Evolutionary conservation across 2,113 vertebrate genomes (phyloP).

Genomic region (Nyctibius bracteatus): DNA sequence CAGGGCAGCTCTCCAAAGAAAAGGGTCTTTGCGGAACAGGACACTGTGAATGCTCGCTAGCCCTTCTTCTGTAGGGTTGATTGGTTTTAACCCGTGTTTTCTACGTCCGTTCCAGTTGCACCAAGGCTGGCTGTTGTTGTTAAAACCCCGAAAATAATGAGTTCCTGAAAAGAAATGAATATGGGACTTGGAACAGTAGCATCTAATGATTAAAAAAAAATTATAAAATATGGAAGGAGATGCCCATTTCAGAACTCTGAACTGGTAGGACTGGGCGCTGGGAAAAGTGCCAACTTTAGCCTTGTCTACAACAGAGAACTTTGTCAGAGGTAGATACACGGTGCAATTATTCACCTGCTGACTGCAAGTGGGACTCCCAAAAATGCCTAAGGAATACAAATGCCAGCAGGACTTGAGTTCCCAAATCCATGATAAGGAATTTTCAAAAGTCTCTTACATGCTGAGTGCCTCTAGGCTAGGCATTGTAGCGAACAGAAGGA

Average conservation of each 20-base stretch:
- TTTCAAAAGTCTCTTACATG: neutral
- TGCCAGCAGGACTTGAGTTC: neutral
- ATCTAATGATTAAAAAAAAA: neutral
- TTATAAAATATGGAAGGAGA: neutral
- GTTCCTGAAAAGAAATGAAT: constrained; percentile 76
- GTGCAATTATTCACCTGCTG: neutral
- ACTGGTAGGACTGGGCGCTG: neutral
- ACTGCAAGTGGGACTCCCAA: neutral
- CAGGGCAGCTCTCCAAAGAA: constrained; percentile 91
- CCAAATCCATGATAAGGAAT: neutral
- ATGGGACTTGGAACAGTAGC: neutral
- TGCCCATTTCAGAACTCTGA: neutral
- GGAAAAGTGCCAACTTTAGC: neutral
- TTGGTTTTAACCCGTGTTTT: constrained; percentile 82
- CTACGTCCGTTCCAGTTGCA: constrained; percentile 77
- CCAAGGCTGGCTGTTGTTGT: constrained; percentile 93
- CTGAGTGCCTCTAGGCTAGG: neutral
- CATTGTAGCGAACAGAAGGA: neutral
- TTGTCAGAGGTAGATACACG: neutral
- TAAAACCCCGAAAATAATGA: constrained; percentile 90
- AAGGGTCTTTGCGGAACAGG: constrained; percentile 89
- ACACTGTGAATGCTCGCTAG: constrained; percentile 94
- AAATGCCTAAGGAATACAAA: neutral
- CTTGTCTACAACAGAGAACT: neutral
- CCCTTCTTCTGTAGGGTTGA: constrained; percentile 94